Evolutionary conservation across 2,113 vertebrate genomes (phyloP), one percentile per base, ranked within the genome.

Genomic region (Xenopus borealis): DNA sequence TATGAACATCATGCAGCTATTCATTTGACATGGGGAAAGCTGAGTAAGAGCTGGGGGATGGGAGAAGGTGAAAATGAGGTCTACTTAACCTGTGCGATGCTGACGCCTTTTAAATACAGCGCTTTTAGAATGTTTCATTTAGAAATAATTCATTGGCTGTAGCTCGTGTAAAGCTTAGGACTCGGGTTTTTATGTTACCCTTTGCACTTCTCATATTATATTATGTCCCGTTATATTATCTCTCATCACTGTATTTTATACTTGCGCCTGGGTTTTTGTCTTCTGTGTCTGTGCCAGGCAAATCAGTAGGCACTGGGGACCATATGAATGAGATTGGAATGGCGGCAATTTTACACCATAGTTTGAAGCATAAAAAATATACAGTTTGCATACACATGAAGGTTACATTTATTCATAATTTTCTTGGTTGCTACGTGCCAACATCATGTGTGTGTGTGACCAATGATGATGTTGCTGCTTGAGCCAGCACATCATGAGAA

Each of bases 11-110:
- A 76, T 76, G 66, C 66, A 59, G 66, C 73, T 62, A 69, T 75
- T 69, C 66, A 75, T 76, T 76, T 76, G 66, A 69, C 50, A 52
- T 27, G 62, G 33, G 45, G 27, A 53, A 63, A 76, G 57, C 23
- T 18, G 57, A 75, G 30, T 20, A 55, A 62, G 66, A 12, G 46
- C 27, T 62, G 73, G 73, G 73, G 73, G 73, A 76, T 76, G 73
- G 73, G 66, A 19, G 16, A 69, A 69, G 73, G 73, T 76, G 66
- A 76, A 76, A 76, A 69, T 46, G 73, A 76, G 73, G 73, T 76
- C 73, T 76, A 55, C 58, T 76, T 76, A 76, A 76, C 73, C 59
- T 59, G 3, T 63, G 13, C 27, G 12, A 33, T 19, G 4, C 66
- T 19, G 57, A 16, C 18, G 58, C 44, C 68, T 69, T 53, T 62